Conservation (phyloP, 2,888 invertebrate species). For the Cantharis flavilabris region DNA sequence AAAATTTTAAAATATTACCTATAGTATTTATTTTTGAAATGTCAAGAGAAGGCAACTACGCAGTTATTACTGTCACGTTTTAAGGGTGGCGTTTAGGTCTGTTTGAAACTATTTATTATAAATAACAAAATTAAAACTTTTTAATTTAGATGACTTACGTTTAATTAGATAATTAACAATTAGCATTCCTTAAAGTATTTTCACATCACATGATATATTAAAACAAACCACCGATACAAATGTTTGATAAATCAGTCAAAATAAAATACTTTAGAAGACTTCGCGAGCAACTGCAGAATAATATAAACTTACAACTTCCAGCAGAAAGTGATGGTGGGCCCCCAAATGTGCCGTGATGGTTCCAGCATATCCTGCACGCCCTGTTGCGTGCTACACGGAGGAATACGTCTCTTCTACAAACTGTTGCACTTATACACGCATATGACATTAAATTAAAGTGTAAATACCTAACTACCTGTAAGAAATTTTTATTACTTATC, state of each 20-base stretch:
- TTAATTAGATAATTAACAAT: background rate
- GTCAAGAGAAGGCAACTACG: too few relatives aligned
- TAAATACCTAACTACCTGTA: conserved; percentile 32
- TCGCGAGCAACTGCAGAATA: conserved; percentile 21
- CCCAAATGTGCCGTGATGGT: conserved; percentile 51
- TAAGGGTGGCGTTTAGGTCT: background rate
- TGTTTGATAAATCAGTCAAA: background rate
- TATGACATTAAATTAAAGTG: conserved; percentile 39
- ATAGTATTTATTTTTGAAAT: too few relatives aligned
- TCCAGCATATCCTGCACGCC: conserved; percentile 50
- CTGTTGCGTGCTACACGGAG: conserved; percentile 51
- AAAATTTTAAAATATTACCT: too few relatives aligned
- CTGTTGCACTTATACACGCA: conserved; percentile 43
- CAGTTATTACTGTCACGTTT: too few relatives aligned
- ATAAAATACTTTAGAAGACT: conserved; percentile 16
- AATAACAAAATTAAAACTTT: background rate
- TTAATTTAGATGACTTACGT: background rate
- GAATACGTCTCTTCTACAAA: conserved; percentile 45
- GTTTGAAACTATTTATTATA: background rate
- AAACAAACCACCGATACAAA: background rate
- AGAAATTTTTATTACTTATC: conserved; percentile 36
- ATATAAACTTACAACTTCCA: conserved; percentile 36
- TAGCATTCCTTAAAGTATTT: background rate
- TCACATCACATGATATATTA: background rate
- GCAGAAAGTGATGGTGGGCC: conserved; percentile 42